Percentiles rank a stretch among this genome's conserved stretches.
These are phyloP conservation scores for Mayetiola destructor DNA, from an alignment of 2,888 invertebrate genomes.

Conservation along the genomic window DNA sequence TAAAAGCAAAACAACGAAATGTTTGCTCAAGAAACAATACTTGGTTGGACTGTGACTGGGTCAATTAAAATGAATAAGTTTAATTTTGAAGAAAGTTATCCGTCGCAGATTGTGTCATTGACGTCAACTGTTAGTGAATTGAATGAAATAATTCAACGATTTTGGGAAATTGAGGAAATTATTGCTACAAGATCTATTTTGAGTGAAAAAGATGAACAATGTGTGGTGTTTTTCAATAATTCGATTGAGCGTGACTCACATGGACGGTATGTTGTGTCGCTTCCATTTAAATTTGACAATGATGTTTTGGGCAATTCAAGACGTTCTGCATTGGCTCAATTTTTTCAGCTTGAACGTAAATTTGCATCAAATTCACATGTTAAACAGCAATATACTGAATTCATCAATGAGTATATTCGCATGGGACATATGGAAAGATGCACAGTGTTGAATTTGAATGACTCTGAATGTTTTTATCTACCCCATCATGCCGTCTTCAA, in stretches of 20 bases:
- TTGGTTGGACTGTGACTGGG: slow-evolving; percentile 4
- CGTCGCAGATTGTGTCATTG: background rate
- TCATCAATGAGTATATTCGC: background rate
- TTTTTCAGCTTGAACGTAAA: slow-evolving; percentile 7
- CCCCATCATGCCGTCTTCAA: slow-evolving; percentile 14
- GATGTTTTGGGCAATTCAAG: background rate
- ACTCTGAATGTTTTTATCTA: background rate
- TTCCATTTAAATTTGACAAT: background rate
- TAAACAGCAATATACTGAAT: background rate
- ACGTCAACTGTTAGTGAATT: background rate
- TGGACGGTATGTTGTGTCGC: background rate
- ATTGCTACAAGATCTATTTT: no score
- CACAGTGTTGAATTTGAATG: background rate
- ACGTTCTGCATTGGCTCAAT: background rate
- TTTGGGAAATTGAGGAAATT: background rate
- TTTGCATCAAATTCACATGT: background rate
- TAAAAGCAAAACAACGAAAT: background rate
- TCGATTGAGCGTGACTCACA: background rate
- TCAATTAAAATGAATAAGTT: no score
- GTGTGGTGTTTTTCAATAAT: background rate
- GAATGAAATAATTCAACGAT: background rate
- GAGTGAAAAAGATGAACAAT: background rate
- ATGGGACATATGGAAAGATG: background rate
- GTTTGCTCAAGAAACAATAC: background rate
- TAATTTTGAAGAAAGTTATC: background rate